Conservation (phyloP, 2,888 invertebrate species). For the Cheilosia vulpina region DNA sequence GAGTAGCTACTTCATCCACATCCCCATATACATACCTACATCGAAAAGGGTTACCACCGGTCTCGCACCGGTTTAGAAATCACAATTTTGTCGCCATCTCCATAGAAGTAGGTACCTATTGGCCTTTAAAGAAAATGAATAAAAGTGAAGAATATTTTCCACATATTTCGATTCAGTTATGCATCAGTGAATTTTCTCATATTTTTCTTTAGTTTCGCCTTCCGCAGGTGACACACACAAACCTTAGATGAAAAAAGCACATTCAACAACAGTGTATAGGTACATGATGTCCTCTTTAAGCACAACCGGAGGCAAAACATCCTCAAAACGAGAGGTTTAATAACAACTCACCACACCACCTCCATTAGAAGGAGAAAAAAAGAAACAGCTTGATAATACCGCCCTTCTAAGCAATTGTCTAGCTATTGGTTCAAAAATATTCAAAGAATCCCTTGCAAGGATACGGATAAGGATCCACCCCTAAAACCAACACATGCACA, state of each 20-base stretch:
- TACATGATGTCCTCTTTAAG: background rate
- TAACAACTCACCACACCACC: conserved; percentile 6
- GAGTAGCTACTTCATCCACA: too few relatives aligned
- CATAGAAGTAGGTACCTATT: too few relatives aligned
- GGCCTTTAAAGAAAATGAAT: background rate
- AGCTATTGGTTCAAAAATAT: conserved; percentile 48
- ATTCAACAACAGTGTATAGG: background rate
- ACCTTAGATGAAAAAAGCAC: conserved; percentile 1
- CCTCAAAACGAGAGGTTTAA: conserved; percentile 22
- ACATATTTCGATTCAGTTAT: conserved; percentile 56
- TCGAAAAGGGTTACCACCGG: too few relatives aligned
- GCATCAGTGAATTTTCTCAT: conserved; percentile 46
- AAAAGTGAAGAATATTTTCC: conserved; percentile 32
- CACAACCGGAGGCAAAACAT: background rate
- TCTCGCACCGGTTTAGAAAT: too few relatives aligned
- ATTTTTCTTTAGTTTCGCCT: conserved; percentile 29
- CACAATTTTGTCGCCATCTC: too few relatives aligned
- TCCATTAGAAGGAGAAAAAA: background rate
- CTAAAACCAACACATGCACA: conserved; percentile 13
- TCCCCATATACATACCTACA: too few relatives aligned
- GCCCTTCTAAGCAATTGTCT: conserved; percentile 32
- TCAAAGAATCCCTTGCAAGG: conserved; percentile 34
- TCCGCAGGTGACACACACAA: conserved; percentile 51
- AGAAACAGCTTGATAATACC: conserved; percentile 4
- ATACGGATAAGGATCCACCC: conserved; percentile 63